phyloP scores from a whole-genome alignment of 2,113 vertebrate species.

The Orycteropus afer region DNA sequence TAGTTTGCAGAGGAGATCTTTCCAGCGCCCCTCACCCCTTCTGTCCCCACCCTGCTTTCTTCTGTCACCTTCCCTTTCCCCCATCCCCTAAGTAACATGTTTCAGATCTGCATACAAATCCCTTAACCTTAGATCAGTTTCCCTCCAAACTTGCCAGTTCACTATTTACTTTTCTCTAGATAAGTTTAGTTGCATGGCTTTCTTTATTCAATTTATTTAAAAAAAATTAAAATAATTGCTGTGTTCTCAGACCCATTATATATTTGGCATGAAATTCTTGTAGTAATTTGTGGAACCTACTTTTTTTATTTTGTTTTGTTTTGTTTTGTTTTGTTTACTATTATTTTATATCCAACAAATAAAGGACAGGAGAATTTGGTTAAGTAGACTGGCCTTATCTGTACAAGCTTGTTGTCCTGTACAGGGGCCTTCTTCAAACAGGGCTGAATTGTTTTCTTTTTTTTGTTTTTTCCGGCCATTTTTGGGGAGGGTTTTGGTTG shows the following conservation, averaged over 20 bases:
- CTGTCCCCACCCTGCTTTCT: slow-evolving; percentile 64
- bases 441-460: background rate
- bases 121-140: slow-evolving; percentile 84
- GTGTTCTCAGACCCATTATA: slow-evolving; percentile 78
- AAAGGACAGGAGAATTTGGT: slow-evolving; percentile 14
- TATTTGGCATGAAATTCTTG: slow-evolving; percentile 77
- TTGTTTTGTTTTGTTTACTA: background rate
- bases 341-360: slow-evolving; percentile 55
- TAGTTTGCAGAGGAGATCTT: slow-evolving; percentile 85
- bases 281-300: slow-evolving; percentile 75
- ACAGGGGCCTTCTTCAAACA: slow-evolving; percentile 30
- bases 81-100: slow-evolving; percentile 85
- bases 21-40: slow-evolving; percentile 73
- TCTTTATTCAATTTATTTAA: slow-evolving; percentile 61
- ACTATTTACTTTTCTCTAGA: slow-evolving; percentile 83
- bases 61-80: slow-evolving; percentile 83
- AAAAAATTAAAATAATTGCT: slow-evolving; percentile 82
- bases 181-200: slow-evolving; percentile 88
- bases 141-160: slow-evolving; percentile 84
- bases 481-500: background rate
- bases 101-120: slow-evolving; percentile 84
- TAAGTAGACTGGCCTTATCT: background rate
- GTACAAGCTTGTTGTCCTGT: background rate
- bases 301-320: slow-evolving; percentile 45
- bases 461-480: background rate